A percentile compares a stretch with the other conserved stretches of the same genome.
These are phyloP conservation scores for Spinibarbus caldwelli DNA, from an alignment of 2,797 vertebrate genomes.

Conservation along the genomic window DNA sequence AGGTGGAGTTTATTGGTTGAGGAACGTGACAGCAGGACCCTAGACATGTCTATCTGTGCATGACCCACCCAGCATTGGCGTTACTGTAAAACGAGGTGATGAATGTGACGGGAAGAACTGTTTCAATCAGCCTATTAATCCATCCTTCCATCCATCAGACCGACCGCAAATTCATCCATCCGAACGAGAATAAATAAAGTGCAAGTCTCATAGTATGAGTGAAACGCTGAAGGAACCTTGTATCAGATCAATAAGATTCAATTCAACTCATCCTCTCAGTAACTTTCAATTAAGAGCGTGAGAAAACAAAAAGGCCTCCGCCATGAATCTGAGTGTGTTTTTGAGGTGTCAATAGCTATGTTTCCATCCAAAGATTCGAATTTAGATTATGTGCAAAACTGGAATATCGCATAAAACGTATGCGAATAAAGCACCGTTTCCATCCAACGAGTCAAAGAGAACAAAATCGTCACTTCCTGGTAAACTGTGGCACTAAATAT, in stretches of 20 bases:
- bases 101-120: conserved; percentile 73
- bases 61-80: conserved; percentile 32
- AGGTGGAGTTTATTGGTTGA: conserved; percentile 18
- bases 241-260: conserved; percentile 74
- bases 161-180: conserved; percentile 13
- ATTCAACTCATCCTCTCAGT: conserved; percentile 84
- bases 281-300: conserved; percentile 83
- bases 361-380: too few relatives aligned
- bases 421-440: too few relatives aligned
- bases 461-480: too few relatives aligned
- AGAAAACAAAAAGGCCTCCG: conserved; percentile 66
- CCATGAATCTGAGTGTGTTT: conserved; percentile 74
- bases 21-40: conserved; percentile 18
- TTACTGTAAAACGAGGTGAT: conserved; percentile 66
- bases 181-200: conserved; percentile 70
- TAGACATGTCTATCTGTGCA: conserved; percentile 29
- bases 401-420: too few relatives aligned
- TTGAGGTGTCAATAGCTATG: conserved; percentile 70
- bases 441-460: too few relatives aligned
- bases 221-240: conserved; percentile 62
- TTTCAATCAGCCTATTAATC: conserved; percentile 75
- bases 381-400: too few relatives aligned
- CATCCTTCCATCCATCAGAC: conserved; percentile 18
- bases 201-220: conserved; percentile 67
- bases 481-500: too few relatives aligned